Conservation (phyloP, 2,888 invertebrate species). For the Blera fallax region DNA sequence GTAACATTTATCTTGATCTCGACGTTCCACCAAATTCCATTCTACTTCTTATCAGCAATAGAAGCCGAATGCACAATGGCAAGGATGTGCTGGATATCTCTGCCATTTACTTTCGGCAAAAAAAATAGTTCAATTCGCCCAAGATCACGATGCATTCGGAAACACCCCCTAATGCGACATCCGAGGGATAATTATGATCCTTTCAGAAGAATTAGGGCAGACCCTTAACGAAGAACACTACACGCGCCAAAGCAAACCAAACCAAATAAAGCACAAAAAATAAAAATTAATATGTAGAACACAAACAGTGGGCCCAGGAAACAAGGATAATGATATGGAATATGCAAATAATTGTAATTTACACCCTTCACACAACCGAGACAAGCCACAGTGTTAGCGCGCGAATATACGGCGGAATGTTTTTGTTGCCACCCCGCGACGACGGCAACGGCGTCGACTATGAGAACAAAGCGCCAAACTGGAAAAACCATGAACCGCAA, state of each 20-base stretch:
- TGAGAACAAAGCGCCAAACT: conserved; percentile 62
- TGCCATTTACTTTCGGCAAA: no score
- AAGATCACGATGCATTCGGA: not conserved
- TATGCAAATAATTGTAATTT: conserved; percentile 73
- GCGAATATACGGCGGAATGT: not conserved
- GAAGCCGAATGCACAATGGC: no score
- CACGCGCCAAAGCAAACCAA: not conserved
- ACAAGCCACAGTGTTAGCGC: conserved; percentile 30
- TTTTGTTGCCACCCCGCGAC: conserved; percentile 18
- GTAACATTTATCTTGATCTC: no score
- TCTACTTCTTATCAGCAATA: no score
- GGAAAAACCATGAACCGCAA: conserved; percentile 73
- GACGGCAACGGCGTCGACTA: no score
- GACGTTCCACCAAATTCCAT: no score
- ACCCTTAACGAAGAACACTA: not conserved
- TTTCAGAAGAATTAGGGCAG: conserved; percentile 31
- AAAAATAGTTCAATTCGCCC: not conserved
- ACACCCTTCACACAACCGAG: conserved; percentile 56
- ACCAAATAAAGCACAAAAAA: not conserved
- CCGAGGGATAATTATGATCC: conserved; percentile 20
- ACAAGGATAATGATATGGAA: conserved; percentile 70
- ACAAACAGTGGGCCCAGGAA: conserved; percentile 25
- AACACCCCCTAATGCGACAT: not conserved
- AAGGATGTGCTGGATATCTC: no score
- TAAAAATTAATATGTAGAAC: conserved; percentile 46